A percentile compares a stretch with the other conserved stretches of the same genome.
Evolutionary conservation across 2,113 vertebrate species (phyloP).

Genomic region (Catharus minimus): DNA sequence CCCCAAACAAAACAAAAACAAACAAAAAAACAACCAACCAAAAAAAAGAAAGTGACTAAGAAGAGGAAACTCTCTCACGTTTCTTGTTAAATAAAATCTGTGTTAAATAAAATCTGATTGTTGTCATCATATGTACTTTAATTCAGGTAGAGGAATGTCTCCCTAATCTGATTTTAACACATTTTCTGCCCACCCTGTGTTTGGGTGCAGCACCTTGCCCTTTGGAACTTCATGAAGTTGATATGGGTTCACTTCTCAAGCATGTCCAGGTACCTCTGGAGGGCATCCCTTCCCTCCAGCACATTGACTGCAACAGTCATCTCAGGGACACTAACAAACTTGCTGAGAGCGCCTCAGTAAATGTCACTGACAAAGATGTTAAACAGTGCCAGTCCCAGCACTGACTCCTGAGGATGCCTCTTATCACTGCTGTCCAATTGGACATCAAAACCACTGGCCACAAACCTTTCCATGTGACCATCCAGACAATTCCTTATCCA

Average conservation of each 20-base stretch:
- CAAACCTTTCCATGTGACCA: background rate
- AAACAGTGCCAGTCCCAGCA: background rate
- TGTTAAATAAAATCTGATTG: background rate
- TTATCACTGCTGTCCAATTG: background rate
- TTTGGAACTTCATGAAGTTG: background rate
- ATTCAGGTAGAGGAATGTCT: background rate
- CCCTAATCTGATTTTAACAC: fast-evolving
- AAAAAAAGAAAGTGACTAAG: too few relatives aligned
- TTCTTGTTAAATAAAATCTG: background rate
- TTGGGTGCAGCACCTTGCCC: background rate
- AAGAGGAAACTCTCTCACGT: background rate
- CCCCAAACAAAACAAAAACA: too few relatives aligned
- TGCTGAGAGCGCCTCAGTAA: background rate
- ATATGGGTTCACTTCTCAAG: background rate
- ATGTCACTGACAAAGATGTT: background rate
- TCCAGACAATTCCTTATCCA: background rate
- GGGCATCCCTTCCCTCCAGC: background rate
- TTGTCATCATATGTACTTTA: background rate
- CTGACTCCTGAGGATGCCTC: background rate
- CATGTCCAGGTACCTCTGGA: background rate
- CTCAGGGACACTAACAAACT: background rate
- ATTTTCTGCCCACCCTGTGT: background rate
- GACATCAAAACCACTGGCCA: background rate
- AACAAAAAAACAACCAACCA: too few relatives aligned
- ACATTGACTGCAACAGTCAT: background rate